phyloP scores from a whole-genome alignment of 2,113 vertebrate species.

The Hippolais icterina region DNA sequence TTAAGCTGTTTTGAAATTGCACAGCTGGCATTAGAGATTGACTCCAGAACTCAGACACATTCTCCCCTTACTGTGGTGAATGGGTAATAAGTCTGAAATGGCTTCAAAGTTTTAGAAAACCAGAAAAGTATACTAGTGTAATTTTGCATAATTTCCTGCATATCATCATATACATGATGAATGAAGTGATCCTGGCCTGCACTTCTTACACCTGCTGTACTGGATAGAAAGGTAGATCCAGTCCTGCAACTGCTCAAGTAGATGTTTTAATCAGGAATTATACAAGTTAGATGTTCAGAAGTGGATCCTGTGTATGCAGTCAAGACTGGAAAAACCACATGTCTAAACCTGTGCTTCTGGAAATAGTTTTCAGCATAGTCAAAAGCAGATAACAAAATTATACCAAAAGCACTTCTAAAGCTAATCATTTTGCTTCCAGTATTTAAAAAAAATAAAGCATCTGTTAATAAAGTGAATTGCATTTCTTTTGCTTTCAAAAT shows the following conservation, averaged over 20 bases:
- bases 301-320: neutral
- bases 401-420: slow-evolving; percentile 14
- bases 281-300: neutral
- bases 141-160: slow-evolving; percentile 33
- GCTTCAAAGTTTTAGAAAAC: slow-evolving; percentile 33
- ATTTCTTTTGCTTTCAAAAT: slow-evolving; percentile 33
- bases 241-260: neutral
- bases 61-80: neutral
- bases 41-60: neutral
- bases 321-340: neutral
- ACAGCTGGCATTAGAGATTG: neutral
- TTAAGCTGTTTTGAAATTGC: neutral
- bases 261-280: neutral
- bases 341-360: slow-evolving; percentile 6
- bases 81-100: neutral
- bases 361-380: neutral
- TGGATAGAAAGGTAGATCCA: neutral
- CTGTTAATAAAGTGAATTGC: slow-evolving; percentile 13
- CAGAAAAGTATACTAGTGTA: neutral
- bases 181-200: neutral
- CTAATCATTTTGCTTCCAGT: neutral
- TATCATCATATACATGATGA: neutral
- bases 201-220: neutral
- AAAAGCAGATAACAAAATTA: neutral
- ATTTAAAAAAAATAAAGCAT: neutral